phyloP scores from a whole-genome alignment of 1,140 invertebrate genomes.

The Lanistes nyassanus region DNA sequence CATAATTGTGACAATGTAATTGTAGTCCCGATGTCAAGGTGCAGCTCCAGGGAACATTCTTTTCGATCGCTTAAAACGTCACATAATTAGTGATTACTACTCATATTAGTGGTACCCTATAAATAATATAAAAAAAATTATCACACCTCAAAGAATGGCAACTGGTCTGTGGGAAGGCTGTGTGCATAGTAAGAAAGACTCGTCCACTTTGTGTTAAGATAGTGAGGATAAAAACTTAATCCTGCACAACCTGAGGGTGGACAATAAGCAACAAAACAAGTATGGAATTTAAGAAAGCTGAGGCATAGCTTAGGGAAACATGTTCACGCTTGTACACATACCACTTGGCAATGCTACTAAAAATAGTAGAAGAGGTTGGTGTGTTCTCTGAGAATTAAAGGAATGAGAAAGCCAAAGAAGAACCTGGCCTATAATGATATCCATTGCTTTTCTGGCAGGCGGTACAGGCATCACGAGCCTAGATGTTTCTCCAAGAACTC shows the following conservation, averaged over 20 bases:
- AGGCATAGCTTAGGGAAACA: not conserved
- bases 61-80: not conserved
- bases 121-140: too few species aligned
- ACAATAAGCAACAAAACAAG: not conserved
- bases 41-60: constrained; percentile 30
- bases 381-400: not conserved
- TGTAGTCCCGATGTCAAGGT: constrained; percentile 60
- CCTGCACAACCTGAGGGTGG: not conserved
- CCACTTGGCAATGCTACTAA: constrained; percentile 1
- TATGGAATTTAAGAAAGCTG: not conserved
- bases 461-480: constrained; percentile 19
- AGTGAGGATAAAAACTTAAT: not conserved
- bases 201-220: not conserved
- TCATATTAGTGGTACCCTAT: too few species aligned
- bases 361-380: not conserved
- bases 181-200: not conserved
- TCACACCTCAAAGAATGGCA: too few species aligned
- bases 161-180: not conserved
- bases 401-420: not conserved
- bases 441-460: not conserved
- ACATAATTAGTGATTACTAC: too few species aligned
- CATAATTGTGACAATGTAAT: constrained; percentile 52
- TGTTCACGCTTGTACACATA: not conserved
- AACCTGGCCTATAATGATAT: not conserved
- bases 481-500: constrained; percentile 62